phyloP scores from a whole-genome alignment of 2,888 invertebrate species.

The Folsomia candida region DNA sequence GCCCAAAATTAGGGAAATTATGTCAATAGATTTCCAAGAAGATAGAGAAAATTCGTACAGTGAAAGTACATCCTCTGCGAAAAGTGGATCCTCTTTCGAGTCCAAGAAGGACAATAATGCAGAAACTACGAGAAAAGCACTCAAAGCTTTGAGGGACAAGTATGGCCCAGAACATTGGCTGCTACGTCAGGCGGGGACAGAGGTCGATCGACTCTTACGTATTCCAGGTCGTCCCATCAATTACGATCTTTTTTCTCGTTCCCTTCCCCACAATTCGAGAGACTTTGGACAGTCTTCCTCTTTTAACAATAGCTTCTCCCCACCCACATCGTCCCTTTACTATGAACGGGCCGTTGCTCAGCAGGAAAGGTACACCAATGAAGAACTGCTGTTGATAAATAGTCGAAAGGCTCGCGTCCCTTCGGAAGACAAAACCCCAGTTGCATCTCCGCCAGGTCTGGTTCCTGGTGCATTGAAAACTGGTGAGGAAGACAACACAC shows the following conservation, averaged over 20 bases:
- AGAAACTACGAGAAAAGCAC: constrained; percentile 31
- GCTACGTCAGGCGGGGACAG: constrained; percentile 41
- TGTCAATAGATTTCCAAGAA: constrained; percentile 33
- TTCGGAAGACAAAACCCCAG: neutral
- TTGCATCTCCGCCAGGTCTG: neutral
- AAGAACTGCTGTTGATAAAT: neutral
- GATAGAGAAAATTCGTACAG: constrained; percentile 23
- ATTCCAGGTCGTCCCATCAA: constrained; percentile 40
- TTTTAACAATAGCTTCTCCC: too few relatives aligned
- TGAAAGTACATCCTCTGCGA: neutral
- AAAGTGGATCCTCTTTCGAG: neutral
- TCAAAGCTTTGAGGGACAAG: constrained; percentile 43
- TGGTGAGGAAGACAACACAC: neutral
- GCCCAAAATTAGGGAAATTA: constrained; percentile 47
- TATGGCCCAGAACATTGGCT: constrained; percentile 50
- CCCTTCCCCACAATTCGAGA: neutral
- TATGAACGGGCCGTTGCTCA: neutral
- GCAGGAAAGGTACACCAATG: neutral
- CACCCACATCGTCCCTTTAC: neutral
- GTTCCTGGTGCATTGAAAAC: neutral
- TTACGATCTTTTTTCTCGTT: neutral
- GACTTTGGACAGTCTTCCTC: neutral
- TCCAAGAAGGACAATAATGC: neutral
- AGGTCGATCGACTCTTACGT: constrained; percentile 43
- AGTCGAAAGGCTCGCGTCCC: neutral